Conservation (phyloP, 2,797 vertebrate species). For the Hippocampus kuda region DNA sequence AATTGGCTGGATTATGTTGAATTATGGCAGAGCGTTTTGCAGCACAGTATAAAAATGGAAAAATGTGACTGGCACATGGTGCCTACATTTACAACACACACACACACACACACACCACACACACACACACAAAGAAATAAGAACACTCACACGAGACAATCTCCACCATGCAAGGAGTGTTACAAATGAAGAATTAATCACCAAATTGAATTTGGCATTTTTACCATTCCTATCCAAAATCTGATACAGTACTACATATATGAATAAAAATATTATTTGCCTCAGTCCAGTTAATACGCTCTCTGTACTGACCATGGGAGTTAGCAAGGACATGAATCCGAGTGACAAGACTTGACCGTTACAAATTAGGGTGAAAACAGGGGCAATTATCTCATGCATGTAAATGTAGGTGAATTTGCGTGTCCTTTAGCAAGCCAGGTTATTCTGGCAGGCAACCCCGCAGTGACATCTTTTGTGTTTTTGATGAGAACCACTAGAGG, state of each 20-base stretch:
- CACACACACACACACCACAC: no score
- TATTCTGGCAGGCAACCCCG: slow-evolving; percentile 29
- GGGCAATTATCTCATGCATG: slow-evolving; percentile 12
- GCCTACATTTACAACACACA: background rate
- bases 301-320: slow-evolving; percentile 1
- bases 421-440: slow-evolving; percentile 30
- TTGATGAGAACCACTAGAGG: slow-evolving; percentile 48
- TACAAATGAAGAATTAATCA: no score
- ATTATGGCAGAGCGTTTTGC: background rate
- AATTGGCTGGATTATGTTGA: background rate
- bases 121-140: no score
- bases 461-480: slow-evolving; percentile 38
- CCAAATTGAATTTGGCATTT: no score
- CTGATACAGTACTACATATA: no score
- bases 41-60: background rate
- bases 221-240: no score
- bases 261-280: background rate
- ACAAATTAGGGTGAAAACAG: slow-evolving; percentile 9
- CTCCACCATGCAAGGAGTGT: no score
- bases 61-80: background rate
- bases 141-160: no score
- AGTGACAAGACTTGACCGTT: slow-evolving; percentile 3
- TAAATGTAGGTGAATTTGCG: slow-evolving; percentile 25
- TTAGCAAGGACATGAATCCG: slow-evolving; percentile 13
- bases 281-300: background rate